These are phyloP conservation scores for Lithobates sylvaticus DNA, from an alignment of 2,797 vertebrate genomes.

Conservation along the genomic window DNA sequence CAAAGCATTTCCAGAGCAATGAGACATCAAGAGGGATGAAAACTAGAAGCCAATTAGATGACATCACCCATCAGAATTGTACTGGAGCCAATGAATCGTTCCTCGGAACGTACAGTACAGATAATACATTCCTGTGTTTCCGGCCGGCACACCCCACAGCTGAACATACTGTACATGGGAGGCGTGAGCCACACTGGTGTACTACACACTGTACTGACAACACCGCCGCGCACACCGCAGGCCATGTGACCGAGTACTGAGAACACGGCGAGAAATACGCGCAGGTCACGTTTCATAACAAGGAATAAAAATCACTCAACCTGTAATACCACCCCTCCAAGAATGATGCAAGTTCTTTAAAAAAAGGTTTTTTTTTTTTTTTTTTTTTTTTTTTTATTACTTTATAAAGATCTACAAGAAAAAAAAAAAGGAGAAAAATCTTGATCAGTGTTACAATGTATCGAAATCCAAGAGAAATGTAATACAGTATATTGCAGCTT, in stretches of 20 bases:
- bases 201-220: not conserved
- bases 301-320: too few species aligned
- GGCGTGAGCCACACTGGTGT: not conserved
- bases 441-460: too few species aligned
- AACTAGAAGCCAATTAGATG: not conserved
- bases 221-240: not conserved
- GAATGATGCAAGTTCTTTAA: too few species aligned
- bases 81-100: not conserved
- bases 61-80: not conserved
- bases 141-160: slow-evolving; percentile 24
- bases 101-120: not conserved
- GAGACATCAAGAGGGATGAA: not conserved
- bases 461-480: too few species aligned
- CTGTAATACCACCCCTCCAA: too few species aligned
- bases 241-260: slow-evolving; percentile 20
- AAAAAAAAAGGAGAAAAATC: too few species aligned
- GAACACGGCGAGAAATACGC: not conserved
- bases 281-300: not conserved
- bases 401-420: too few species aligned
- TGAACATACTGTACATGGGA: slow-evolving; percentile 45
- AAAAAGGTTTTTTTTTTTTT: too few species aligned
- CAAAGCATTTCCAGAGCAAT: too few species aligned
- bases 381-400: too few species aligned
- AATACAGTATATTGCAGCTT: too few species aligned
- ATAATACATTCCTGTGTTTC: not conserved